phyloP scores from a whole-genome alignment of 1,140 invertebrate species.

The Battus philenor region DNA sequence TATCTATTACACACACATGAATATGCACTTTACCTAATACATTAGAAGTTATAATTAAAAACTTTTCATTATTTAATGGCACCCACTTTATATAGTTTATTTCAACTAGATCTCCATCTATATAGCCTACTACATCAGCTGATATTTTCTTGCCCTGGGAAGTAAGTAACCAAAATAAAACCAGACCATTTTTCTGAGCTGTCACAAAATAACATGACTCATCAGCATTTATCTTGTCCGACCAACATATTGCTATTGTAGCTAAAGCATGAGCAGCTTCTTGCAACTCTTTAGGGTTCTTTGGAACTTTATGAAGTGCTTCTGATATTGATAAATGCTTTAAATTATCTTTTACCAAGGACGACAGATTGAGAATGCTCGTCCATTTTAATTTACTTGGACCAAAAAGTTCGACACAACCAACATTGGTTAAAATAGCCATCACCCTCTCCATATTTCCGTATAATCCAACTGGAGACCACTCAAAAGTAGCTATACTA shows the following conservation, averaged over 20 bases:
- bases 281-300: constrained; percentile 31
- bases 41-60: constrained; percentile 36
- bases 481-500: constrained; percentile 28
- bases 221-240: constrained; percentile 29
- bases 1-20: constrained; percentile 31
- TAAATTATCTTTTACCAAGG: constrained; percentile 26
- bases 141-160: constrained; percentile 17
- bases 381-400: constrained; percentile 25
- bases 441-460: constrained; percentile 34
- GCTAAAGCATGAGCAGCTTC: constrained; percentile 31
- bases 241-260: constrained; percentile 44
- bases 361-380: constrained; percentile 37
- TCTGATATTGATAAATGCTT: constrained; percentile 5
- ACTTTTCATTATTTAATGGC: constrained; percentile 19
- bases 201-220: constrained; percentile 45
- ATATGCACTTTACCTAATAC: constrained; percentile 33
- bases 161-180: constrained; percentile 45
- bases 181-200: constrained; percentile 45
- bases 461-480: constrained; percentile 40
- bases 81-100: constrained; percentile 42
- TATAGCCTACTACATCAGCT: constrained; percentile 21
- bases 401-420: constrained; percentile 44
- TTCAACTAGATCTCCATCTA: constrained; percentile 26
- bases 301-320: constrained; percentile 16
- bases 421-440: constrained; percentile 50